These are phyloP conservation scores for Pinna nobilis DNA, from an alignment of 1,140 invertebrate genomes.

Conservation along the genomic window DNA sequence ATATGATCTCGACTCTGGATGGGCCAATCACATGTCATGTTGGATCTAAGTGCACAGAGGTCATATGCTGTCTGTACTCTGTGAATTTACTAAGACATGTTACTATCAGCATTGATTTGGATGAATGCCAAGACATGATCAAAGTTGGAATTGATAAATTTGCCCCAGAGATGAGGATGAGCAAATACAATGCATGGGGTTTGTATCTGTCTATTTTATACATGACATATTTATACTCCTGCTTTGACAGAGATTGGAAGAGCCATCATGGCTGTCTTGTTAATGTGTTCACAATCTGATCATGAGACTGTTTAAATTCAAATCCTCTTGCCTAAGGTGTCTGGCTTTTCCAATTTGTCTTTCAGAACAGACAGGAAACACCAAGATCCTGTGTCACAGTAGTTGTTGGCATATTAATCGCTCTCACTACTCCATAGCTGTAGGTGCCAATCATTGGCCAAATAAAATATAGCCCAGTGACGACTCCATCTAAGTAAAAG, in stretches of 20 bases:
- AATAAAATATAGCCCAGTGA: too few relatives aligned
- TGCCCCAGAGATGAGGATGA: background rate
- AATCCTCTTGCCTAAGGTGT: too few relatives aligned
- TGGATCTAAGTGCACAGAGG: background rate
- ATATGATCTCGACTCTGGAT: background rate
- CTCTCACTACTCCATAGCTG: too few relatives aligned
- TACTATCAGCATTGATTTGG: background rate
- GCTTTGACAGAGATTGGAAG: background rate
- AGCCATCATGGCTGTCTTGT: too few relatives aligned
- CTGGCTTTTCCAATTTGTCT: too few relatives aligned
- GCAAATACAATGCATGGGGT: constrained; percentile 5
- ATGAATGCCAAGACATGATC: constrained; percentile 4
- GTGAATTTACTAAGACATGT: background rate
- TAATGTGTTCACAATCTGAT: too few relatives aligned
- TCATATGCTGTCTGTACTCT: constrained; percentile 8
- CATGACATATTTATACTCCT: background rate
- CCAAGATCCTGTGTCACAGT: too few relatives aligned
- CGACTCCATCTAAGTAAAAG: too few relatives aligned
- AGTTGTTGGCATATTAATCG: too few relatives aligned
- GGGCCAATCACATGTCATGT: constrained; percentile 8
- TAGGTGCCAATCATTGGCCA: too few relatives aligned
- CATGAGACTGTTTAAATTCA: too few relatives aligned
- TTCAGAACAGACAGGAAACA: too few relatives aligned
- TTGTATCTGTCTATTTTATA: background rate
- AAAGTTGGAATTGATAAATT: constrained; percentile 5